Base-by-base conservation (phyloP, 92 coral and sea anemone genomes). In the Zoanthus solanderi region DNA sequence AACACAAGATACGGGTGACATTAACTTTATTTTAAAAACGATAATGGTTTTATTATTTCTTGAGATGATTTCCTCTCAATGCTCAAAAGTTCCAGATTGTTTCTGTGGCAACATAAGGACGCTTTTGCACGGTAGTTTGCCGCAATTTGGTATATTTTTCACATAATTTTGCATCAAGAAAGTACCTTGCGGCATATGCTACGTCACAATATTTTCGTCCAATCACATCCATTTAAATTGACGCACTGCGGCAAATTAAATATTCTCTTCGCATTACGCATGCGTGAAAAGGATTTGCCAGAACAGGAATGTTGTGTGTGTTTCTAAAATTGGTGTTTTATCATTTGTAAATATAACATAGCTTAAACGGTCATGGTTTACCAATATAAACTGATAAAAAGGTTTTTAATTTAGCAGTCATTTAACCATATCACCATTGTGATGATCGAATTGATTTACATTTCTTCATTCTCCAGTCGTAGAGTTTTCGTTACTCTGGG, bases 71-170 rank as follows among this genome's bases (percentile, higher is more conserved):
- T 76, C 13, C 30, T 53, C 34, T 48, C 61, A 11, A 57, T 76
- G 57, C 75, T 9, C 8, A 69, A 23, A 69, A 69, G 45, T 76
- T 76, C 80, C 48, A 50, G 81, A 76, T 30, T 48, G 82, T 77
- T 77, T 77, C 82, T 77, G 82, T 56, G 82, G 82, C 82, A 77
- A 77, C 82, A 77, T 15, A 11, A 54, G 29, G 79, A 77, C 82
- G 82, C 82, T 76, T n/a, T 34, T 42, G 7, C 17, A 18, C 17
- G 14, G 66, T 1, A 4, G 42, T 18, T 32, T 53, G 82, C 82
- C 65, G 66, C 67, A 52, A 53, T 52, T 50, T 52, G 65, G 52
- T 76, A 42, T 48, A 50, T 48, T 47, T 48, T 53, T 52, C 29
- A 28, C 66, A 53, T 17, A 28, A 23, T 14, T 5, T 77, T 77